A percentile compares a stretch with the other conserved stretches of the same genome.
Conservation (phyloP, 2,113 vertebrate species). For the Junco hyemalis region DNA sequence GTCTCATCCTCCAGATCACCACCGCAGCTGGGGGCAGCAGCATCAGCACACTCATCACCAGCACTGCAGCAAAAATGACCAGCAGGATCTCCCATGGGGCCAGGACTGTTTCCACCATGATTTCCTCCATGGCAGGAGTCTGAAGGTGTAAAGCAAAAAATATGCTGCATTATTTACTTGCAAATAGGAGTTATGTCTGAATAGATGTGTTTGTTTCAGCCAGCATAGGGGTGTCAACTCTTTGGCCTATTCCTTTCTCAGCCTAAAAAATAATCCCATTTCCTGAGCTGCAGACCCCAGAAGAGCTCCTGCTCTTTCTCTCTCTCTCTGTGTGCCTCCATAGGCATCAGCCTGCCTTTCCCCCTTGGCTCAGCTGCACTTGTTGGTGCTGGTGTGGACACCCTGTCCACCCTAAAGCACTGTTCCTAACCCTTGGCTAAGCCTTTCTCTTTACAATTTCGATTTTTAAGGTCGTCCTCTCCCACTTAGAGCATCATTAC, state of each 20-base stretch:
- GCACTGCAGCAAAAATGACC: constrained; percentile 61
- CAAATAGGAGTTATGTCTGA: neutral
- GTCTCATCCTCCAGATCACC: constrained; percentile 65
- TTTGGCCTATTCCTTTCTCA: neutral
- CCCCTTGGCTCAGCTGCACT: neutral
- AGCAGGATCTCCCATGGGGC: constrained; percentile 61
- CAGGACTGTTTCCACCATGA: neutral
- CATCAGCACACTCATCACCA: constrained; percentile 67
- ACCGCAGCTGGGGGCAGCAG: constrained; percentile 19
- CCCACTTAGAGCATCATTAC: neutral
- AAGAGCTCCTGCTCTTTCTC: neutral
- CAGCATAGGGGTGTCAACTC: neutral
- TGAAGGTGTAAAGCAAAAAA: neutral
- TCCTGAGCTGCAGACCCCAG: neutral
- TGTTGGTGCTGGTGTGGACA: neutral
- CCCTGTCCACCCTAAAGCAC: neutral
- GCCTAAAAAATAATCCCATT: neutral
- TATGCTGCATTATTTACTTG: neutral
- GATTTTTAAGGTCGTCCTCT: neutral
- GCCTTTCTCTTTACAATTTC: neutral
- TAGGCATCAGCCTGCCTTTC: neutral
- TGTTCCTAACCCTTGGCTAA: fast-evolving
- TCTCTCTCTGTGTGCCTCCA: neutral
- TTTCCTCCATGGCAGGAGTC: neutral
- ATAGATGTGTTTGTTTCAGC: neutral